A percentile compares a stretch with the other conserved stretches of the same genome.
Conservation (phyloP, 2,113 vertebrate species). For the Podarcis raffonei region DNA sequence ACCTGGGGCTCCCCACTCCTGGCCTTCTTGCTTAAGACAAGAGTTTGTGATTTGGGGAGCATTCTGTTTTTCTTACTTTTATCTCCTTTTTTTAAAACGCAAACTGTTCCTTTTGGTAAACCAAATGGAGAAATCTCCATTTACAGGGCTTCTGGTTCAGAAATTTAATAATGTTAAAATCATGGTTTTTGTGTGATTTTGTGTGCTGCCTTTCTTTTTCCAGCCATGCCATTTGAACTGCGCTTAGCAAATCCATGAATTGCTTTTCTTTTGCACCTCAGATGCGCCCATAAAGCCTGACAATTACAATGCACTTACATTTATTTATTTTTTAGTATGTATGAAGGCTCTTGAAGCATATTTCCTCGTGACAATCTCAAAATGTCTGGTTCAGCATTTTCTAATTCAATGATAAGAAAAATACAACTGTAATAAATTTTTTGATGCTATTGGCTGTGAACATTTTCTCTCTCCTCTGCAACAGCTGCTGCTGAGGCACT, state of each 20-base stretch:
- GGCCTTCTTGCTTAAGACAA: neutral
- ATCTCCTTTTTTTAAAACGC: neutral
- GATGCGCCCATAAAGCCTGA: neutral
- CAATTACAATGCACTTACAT: neutral
- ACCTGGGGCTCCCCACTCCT: no score
- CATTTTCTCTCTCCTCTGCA: neutral
- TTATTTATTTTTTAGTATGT: neutral
- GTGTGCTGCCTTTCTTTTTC: neutral
- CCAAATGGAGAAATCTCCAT: neutral
- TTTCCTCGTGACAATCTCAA: constrained; percentile 8
- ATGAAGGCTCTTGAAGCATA: neutral
- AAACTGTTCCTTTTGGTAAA: neutral
- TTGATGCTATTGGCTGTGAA: constrained; percentile 16
- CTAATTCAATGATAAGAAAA: constrained; percentile 1
- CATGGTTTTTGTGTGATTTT: neutral
- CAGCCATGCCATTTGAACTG: constrained; percentile 8
- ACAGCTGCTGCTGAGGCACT: neutral
- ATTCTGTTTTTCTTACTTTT: neutral
- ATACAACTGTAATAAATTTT: neutral
- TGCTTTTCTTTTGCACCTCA: neutral
- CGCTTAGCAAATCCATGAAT: neutral
- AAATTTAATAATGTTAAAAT: neutral
- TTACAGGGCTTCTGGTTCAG: neutral
- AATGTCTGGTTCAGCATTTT: constrained; percentile 22
- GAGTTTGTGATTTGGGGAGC: neutral